Conservation (phyloP, 2,888 invertebrate species). For the Pammene fasciana region DNA sequence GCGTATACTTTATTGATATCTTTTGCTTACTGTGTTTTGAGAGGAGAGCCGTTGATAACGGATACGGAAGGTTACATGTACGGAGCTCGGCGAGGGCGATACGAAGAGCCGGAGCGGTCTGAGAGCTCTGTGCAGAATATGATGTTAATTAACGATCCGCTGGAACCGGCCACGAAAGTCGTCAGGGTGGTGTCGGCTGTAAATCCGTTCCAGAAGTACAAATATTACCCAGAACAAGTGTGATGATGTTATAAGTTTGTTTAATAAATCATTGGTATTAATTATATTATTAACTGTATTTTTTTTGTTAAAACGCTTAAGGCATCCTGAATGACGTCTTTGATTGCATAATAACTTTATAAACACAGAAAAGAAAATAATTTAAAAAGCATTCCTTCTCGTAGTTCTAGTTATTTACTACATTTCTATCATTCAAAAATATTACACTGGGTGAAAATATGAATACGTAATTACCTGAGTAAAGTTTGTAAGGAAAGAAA, state of each 20-base stretch:
- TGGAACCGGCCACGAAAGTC: slow-evolving; percentile 69
- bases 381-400: no score
- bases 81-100: slow-evolving; percentile 49
- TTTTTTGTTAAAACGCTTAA: no score
- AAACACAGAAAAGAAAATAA: no score
- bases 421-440: no score
- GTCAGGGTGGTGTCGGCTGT: slow-evolving; percentile 68
- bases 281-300: neutral
- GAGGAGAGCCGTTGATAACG: slow-evolving; percentile 64
- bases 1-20: slow-evolving; percentile 58
- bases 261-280: slow-evolving; percentile 22
- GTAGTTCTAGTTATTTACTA: no score
- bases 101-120: slow-evolving; percentile 48
- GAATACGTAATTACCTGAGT: no score
- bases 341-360: no score
- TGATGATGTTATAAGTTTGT: neutral
- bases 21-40: slow-evolving; percentile 68
- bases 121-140: slow-evolving; percentile 60
- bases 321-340: no score
- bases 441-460: no score
- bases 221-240: slow-evolving; percentile 54
- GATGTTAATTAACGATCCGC: slow-evolving; percentile 65
- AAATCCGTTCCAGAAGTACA: slow-evolving; percentile 68
- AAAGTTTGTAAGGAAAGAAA: no score
- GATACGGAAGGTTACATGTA: slow-evolving; percentile 50